A percentile compares a stretch with the other conserved stretches of the same genome.
These are phyloP conservation scores for Eristalis tenax DNA, from an alignment of 2,888 invertebrate species.

Conservation along the genomic window DNA sequence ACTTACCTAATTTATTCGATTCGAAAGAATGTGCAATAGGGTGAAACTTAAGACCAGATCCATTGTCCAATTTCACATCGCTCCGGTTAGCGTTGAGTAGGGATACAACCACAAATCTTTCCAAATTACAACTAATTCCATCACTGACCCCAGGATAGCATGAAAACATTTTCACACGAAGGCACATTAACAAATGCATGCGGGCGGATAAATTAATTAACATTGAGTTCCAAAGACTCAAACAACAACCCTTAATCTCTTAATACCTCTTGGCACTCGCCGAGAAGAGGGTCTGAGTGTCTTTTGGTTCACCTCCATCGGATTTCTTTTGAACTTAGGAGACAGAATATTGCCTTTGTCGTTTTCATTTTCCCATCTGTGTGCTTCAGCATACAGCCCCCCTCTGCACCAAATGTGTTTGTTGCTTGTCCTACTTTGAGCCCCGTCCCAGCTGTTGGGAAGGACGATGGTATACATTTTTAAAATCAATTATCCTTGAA, in stretches of 20 bases:
- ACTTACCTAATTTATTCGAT: too few relatives aligned
- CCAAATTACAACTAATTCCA: neutral
- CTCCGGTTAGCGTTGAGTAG: neutral
- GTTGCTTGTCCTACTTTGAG: too few relatives aligned
- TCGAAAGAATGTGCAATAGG: too few relatives aligned
- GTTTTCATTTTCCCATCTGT: too few relatives aligned
- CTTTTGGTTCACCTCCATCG: neutral
- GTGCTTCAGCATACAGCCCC: too few relatives aligned
- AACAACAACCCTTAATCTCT: slow-evolving; percentile 1
- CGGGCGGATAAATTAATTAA: slow-evolving; percentile 21
- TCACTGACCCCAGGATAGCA: neutral
- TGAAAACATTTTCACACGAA: slow-evolving; percentile 7
- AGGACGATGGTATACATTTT: neutral
- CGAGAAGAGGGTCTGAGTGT: slow-evolving; percentile 2
- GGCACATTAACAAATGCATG: neutral
- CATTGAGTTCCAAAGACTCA: neutral
- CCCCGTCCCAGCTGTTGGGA: neutral
- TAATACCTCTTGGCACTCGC: slow-evolving; percentile 7
- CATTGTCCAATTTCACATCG: neutral
- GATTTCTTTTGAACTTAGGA: neutral
- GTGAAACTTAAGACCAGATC: too few relatives aligned
- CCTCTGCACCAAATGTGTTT: too few relatives aligned
- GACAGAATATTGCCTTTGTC: neutral
- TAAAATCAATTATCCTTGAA: slow-evolving; percentile 24
- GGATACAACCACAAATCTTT: neutral